phyloP scores from a whole-genome alignment of 2,797 vertebrate species.

The Silurus aristotelis region DNA sequence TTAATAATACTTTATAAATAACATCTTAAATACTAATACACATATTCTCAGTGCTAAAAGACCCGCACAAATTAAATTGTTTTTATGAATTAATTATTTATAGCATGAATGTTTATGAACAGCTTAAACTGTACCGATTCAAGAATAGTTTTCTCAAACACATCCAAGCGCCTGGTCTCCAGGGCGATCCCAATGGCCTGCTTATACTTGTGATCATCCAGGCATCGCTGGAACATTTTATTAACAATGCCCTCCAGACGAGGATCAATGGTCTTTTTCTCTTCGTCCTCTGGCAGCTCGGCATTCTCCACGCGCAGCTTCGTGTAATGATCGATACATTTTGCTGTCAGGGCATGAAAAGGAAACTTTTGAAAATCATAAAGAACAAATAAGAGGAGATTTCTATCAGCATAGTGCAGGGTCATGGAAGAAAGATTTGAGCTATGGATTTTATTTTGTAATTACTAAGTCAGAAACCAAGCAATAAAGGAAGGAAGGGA shows the following conservation, averaged over 20 bases:
- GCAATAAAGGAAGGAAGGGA: neutral
- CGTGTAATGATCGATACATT: slow-evolving; percentile 98
- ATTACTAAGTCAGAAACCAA: neutral
- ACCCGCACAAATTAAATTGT: neutral
- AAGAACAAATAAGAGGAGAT: neutral
- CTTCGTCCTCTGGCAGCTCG: slow-evolving; percentile 89
- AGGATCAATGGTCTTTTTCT: slow-evolving; percentile 91
- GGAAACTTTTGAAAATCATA: neutral
- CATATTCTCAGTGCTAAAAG: neutral
- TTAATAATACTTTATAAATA: too few relatives aligned
- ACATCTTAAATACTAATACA: neutral
- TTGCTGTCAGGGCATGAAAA: slow-evolving; percentile 75
- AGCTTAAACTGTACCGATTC: slow-evolving; percentile 80
- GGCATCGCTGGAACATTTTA: slow-evolving; percentile 97
- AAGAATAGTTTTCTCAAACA: slow-evolving; percentile 96
- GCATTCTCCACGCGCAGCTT: slow-evolving; percentile 97
- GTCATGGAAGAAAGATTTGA: neutral
- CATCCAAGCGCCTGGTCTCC: slow-evolving; percentile 91
- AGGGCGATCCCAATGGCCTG: slow-evolving; percentile 96
- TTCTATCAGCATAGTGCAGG: neutral
- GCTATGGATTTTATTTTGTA: neutral
- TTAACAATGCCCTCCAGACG: slow-evolving; percentile 97
- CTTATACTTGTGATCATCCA: slow-evolving; percentile 98
- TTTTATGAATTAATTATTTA: too few relatives aligned
- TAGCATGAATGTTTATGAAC: neutral